Conservation (phyloP, 2,797 vertebrate genomes). For the Betta splendens region DNA sequence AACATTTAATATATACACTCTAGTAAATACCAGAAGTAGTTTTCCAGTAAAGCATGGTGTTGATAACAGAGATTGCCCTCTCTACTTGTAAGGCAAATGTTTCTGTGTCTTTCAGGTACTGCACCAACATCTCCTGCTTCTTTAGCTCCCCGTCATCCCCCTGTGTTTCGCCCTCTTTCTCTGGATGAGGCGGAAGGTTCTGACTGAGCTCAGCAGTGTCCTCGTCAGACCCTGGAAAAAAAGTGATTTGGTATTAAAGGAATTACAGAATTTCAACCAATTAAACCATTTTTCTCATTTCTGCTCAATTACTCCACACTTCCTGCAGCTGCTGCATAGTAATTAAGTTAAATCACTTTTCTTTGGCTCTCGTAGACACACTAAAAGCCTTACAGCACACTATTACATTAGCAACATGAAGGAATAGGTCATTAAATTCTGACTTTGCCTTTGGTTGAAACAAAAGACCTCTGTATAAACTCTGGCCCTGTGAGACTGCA, state of each 20-base stretch:
- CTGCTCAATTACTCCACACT: constrained; percentile 6
- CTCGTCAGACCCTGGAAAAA: constrained; percentile 75
- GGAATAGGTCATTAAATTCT: neutral
- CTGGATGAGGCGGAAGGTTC: constrained; percentile 66
- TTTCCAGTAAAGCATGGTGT: constrained; percentile 92
- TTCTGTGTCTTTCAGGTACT: constrained; percentile 92
- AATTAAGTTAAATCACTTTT: constrained; percentile 17
- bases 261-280: neutral
- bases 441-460: neutral
- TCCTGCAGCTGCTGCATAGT: constrained; percentile 4
- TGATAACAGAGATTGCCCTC: constrained; percentile 87
- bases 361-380: too few species aligned
- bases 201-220: constrained; percentile 58
- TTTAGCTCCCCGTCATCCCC: constrained; percentile 79
- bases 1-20: neutral
- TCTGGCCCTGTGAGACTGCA: neutral
- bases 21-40: constrained; percentile 84
- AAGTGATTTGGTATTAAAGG: neutral
- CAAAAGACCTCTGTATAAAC: too few species aligned
- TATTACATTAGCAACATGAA: constrained; percentile 6
- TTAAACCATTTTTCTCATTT: constrained; percentile 6
- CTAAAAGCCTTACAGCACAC: too few species aligned
- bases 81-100: constrained; percentile 91
- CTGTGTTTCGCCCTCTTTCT: constrained; percentile 66
- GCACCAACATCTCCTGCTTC: constrained; percentile 96